phyloP scores from a whole-genome alignment of 2,113 vertebrate genomes.

The Kobus ellipsiprymnus region DNA sequence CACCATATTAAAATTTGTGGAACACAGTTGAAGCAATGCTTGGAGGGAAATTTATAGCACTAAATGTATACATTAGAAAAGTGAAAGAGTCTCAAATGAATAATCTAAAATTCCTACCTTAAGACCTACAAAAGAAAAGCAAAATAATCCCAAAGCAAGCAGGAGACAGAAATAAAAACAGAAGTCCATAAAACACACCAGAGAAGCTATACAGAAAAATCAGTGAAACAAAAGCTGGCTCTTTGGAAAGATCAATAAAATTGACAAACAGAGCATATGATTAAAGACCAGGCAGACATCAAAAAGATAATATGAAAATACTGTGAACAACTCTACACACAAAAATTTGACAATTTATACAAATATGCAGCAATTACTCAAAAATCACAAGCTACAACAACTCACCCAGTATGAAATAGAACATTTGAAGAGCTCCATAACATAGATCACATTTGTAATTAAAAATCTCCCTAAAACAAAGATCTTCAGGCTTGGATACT shows the following conservation, averaged over 20 bases:
- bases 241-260: neutral
- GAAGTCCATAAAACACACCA: neutral
- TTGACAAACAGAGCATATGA: neutral
- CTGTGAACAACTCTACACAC: neutral
- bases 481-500: neutral
- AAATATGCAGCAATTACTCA: neutral
- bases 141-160: neutral
- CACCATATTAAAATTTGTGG: neutral
- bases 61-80: neutral
- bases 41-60: neutral
- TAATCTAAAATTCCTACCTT: neutral
- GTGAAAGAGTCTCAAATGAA: neutral
- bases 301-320: neutral
- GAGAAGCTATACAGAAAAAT: neutral
- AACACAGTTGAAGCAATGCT: neutral
- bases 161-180: neutral
- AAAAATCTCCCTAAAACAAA: constrained; percentile 8
- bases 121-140: neutral
- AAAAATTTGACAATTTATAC: neutral
- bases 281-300: neutral
- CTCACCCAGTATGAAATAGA: neutral
- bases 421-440: neutral
- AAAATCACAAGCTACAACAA: neutral
- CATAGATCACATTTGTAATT: neutral
- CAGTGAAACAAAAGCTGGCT: neutral